Conservation (phyloP, 2,888 invertebrate species). For the Mechanitis messenoides region DNA sequence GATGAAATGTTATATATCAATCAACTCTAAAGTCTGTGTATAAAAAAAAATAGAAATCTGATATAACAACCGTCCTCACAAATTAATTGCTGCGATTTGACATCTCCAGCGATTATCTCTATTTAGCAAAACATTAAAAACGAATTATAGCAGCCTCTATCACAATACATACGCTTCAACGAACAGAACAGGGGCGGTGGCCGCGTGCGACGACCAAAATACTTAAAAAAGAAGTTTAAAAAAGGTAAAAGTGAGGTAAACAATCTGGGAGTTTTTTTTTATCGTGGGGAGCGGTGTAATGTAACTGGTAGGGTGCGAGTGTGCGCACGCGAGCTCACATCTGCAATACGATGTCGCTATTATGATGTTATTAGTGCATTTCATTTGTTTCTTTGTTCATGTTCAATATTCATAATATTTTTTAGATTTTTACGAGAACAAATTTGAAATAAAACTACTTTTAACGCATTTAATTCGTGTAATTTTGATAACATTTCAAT, state of each 20-base stretch:
- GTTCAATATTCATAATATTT: no score
- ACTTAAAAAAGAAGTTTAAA: slow-evolving; percentile 48
- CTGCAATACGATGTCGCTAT: slow-evolving; percentile 41
- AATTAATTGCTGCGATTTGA: slow-evolving; percentile 12
- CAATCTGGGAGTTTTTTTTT: slow-evolving; percentile 66
- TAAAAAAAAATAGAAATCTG: neutral
- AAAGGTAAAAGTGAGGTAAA: slow-evolving; percentile 75
- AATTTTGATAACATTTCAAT: no score
- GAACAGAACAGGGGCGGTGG: slow-evolving; percentile 57
- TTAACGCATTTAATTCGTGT: no score
- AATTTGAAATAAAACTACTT: no score
- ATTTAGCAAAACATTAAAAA: slow-evolving; percentile 68
- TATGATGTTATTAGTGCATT: slow-evolving; percentile 17
- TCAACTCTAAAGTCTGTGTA: neutral
- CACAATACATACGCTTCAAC: slow-evolving; percentile 66
- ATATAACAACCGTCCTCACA: slow-evolving; percentile 8
- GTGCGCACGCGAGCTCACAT: slow-evolving; percentile 52
- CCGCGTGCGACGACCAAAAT: slow-evolving; percentile 50
- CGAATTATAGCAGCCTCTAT: slow-evolving; percentile 57
- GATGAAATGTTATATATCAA: no score
- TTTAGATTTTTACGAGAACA: no score
- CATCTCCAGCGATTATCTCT: slow-evolving; percentile 55
- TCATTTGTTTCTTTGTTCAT: slow-evolving; percentile 2
- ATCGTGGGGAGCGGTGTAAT: slow-evolving; percentile 46
- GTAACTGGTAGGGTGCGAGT: slow-evolving; percentile 57